Percentiles rank a stretch among this genome's conserved stretches.
These are phyloP conservation scores for Diabrotica undecimpunctata DNA, from an alignment of 1,140 invertebrate species.

Conservation along the genomic window DNA sequence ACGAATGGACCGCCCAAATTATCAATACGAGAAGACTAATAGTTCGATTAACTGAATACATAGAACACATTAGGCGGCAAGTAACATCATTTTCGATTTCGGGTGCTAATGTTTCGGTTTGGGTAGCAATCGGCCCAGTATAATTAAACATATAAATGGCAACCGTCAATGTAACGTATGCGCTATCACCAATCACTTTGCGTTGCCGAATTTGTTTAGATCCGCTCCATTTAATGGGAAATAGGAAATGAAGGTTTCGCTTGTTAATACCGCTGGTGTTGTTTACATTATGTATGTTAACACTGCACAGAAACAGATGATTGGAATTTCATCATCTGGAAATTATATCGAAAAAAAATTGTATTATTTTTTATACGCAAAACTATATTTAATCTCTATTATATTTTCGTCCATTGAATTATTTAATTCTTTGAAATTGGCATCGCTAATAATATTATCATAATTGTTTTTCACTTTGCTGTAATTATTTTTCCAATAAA, in stretches of 20 bases:
- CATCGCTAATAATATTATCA: too few relatives aligned
- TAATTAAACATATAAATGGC: slow-evolving; percentile 3
- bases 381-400: too few relatives aligned
- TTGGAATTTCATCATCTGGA: too few relatives aligned
- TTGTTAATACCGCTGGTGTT: not conserved
- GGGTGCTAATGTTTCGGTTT: slow-evolving; percentile 1
- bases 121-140: not conserved
- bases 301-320: too few relatives aligned
- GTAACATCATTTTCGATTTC: slow-evolving; percentile 2
- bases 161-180: slow-evolving; percentile 2
- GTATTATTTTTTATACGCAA: too few relatives aligned
- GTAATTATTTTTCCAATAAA: too few relatives aligned
- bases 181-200: not conserved
- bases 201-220: slow-evolving; percentile 1
- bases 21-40: not conserved
- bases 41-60: slow-evolving; percentile 2
- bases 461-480: too few relatives aligned
- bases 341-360: too few relatives aligned
- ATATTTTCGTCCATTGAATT: too few relatives aligned
- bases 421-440: too few relatives aligned
- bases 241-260: not conserved
- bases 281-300: too few relatives aligned
- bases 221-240: not conserved
- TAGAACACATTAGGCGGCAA: not conserved
- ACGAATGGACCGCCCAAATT: not conserved